Evolutionary conservation across 2,888 invertebrate genomes (phyloP), one percentile per base, ranked within the genome.

Genomic region (Corythucha ciliata): DNA sequence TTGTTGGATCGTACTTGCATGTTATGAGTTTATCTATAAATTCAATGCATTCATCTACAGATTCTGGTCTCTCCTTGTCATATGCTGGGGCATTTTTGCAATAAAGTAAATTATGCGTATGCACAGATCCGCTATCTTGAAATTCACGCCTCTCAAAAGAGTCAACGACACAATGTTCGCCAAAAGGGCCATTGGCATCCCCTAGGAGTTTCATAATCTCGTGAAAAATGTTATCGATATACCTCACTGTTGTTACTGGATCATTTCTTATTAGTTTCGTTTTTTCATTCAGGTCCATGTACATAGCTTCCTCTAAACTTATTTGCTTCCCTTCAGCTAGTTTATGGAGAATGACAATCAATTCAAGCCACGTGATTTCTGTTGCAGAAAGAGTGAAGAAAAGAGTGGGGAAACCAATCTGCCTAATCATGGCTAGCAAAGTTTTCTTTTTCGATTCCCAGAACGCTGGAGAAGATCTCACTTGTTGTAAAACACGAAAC

Each of bases 61-160:
- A n/a, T n/a, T n/a, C n/a, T n/a, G n/a, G n/a, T n/a, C 21, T 10
- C 21, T 41, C 8, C 10, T 14, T 36, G 14, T 46, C 24, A 36
- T 36, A 47, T 14, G 16, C 34, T 14, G 47, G 47, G 12, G 47
- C 25, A 14, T 47, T 22, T 61, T 53, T 36, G 50, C 55, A 59
- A 47, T 56, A 33, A 12, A 58, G 37, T 37, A 57, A 48, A 8
- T 34, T 45, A 52, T 40, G 57, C 46, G 45, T 40, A 52, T 48
- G 36, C 37, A 16, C 34, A 14, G 5, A 56, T 57, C 53, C 48
- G 56, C 60, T 18, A 58, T 57, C n/a, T 53, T 45, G 26, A 57
- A 59, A 18, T 51, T 53, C 26, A 18, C 29, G 16, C 26, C 51
- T 34, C 24, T 54, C 20, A 14, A 14, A 39, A 3, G 26, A 39